phyloP scores from a whole-genome alignment of 2,113 vertebrate species.

The mouse (Mus musculus) region GRCm39 chr8:116431501-116432000 shows the following conservation, averaged over 20 bases:
- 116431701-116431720: constrained; percentile 90
- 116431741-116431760: constrained; percentile 88
- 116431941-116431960: constrained; percentile 69
- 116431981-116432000: constrained; percentile 84
- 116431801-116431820: constrained; percentile 79
- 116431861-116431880: constrained; percentile 90
- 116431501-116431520: constrained; percentile 94
- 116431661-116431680: constrained; percentile 90
- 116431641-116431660: constrained; percentile 86
- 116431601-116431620: constrained; percentile 90
- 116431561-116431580: constrained; percentile 93
- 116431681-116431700: constrained; percentile 82
- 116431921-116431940: constrained; percentile 4
- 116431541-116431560: constrained; percentile 88
- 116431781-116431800: constrained; percentile 51
- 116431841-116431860: constrained; percentile 6
- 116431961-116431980: constrained; percentile 71
- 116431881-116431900: constrained; percentile 78
- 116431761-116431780: constrained; percentile 90
- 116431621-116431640: constrained; percentile 91
- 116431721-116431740: constrained; percentile 87
- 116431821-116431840: constrained; percentile 61
- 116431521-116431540: neutral
- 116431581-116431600: constrained; percentile 90
- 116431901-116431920: constrained; percentile 78